A percentile compares a stretch with the other conserved stretches of the same genome.
Conservation (phyloP, 2,888 invertebrate genomes). For the Chrysolina americana region DNA sequence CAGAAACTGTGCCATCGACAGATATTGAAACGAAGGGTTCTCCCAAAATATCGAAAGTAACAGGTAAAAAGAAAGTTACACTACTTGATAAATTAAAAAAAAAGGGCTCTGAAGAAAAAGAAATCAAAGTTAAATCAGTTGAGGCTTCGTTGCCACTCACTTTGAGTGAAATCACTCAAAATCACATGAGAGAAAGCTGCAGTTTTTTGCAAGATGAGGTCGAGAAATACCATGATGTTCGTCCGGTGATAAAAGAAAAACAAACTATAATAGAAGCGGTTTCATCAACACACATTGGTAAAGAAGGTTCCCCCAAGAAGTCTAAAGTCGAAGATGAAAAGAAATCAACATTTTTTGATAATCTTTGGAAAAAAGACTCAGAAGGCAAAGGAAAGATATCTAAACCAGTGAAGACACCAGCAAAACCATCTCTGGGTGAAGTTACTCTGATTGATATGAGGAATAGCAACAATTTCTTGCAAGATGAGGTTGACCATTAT, state of each 20-base stretch:
- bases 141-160: neutral
- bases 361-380: conserved; percentile 35
- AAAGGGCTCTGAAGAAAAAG: conserved; percentile 53
- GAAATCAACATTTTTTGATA: neutral
- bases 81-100: conserved; percentile 58
- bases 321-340: neutral
- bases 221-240: conserved; percentile 39
- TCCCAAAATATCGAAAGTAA: conserved; percentile 5
- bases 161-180: neutral
- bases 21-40: neutral
- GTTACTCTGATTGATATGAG: conserved; percentile 23
- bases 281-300: conserved; percentile 1
- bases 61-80: conserved; percentile 38
- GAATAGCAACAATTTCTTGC: conserved; percentile 33
- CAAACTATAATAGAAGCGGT: neutral
- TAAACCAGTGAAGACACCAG: neutral
- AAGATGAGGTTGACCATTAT: conserved; percentile 38
- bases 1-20: conserved; percentile 23
- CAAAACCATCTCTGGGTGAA: neutral
- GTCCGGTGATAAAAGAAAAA: neutral
- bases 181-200: conserved; percentile 32
- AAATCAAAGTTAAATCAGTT: conserved; percentile 16
- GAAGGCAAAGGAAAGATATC: conserved; percentile 10
- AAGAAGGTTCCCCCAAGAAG: conserved; percentile 21
- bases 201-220: conserved; percentile 40